These are phyloP conservation scores for Indicator maculatus DNA, from an alignment of 2,113 vertebrate genomes.

Conservation along the genomic window DNA sequence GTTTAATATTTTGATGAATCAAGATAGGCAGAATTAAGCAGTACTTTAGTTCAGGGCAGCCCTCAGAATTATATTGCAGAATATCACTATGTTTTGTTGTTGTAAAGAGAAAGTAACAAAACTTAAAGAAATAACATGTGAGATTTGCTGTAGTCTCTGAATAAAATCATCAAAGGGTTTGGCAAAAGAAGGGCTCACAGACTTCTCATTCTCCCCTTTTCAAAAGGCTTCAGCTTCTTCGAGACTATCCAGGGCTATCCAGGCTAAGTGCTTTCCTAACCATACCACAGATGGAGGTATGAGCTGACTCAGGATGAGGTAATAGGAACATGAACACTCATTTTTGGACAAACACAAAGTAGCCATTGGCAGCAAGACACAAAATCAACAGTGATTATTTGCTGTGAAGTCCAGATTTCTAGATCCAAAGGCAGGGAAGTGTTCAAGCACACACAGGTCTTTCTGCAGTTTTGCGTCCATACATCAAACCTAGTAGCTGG, in stretches of 20 bases:
- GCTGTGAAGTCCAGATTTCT: neutral
- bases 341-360: neutral
- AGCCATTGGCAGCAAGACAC: neutral
- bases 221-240: neutral
- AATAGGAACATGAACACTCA: neutral
- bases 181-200: neutral
- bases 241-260: neutral
- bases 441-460: neutral
- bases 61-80: neutral
- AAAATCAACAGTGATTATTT: neutral
- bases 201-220: neutral
- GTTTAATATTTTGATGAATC: neutral
- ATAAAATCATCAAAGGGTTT: neutral
- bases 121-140: neutral
- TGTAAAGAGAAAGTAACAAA: neutral
- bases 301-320: neutral
- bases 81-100: neutral
- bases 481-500: neutral
- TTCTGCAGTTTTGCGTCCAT: neutral
- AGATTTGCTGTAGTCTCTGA: neutral
- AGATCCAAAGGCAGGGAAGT: neutral
- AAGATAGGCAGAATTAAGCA: neutral
- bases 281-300: neutral
- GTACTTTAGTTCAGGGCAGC: neutral
- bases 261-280: neutral